Conservation (phyloP, 2,797 vertebrate species). For the Caiman crocodilus region DNA sequence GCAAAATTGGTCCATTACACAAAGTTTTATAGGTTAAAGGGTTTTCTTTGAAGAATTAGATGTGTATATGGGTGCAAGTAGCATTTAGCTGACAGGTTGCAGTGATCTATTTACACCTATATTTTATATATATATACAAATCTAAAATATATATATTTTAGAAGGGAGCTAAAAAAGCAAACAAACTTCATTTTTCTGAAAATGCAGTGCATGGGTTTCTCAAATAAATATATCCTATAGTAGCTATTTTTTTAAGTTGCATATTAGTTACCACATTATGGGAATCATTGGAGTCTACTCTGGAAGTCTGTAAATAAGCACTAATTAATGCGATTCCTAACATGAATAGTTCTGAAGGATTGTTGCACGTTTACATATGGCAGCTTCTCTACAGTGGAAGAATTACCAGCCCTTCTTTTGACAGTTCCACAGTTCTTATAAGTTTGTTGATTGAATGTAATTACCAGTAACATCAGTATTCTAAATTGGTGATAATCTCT, state of each 20-base stretch:
- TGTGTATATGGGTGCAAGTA: neutral
- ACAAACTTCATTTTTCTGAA: fast-evolving
- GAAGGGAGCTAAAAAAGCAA: neutral
- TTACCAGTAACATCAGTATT: neutral
- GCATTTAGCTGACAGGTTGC: neutral
- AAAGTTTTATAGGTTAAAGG: neutral
- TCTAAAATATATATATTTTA: no score
- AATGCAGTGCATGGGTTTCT: neutral
- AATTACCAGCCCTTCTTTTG: neutral
- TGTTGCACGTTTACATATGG: neutral
- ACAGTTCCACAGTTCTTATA: neutral
- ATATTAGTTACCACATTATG: neutral
- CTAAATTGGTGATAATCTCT: neutral
- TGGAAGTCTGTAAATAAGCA: neutral
- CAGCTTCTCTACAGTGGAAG: neutral
- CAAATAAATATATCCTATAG: neutral
- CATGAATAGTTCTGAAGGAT: neutral
- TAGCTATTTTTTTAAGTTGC: neutral
- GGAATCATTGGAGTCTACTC: neutral
- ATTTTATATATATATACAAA: no score
- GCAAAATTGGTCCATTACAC: neutral
- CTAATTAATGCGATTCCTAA: neutral
- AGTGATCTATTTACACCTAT: neutral
- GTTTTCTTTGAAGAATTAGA: neutral
- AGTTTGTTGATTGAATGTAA: neutral